Evolutionary conservation across 2,888 invertebrate genomes (phyloP).

Genomic region (Morpho deidamia): DNA sequence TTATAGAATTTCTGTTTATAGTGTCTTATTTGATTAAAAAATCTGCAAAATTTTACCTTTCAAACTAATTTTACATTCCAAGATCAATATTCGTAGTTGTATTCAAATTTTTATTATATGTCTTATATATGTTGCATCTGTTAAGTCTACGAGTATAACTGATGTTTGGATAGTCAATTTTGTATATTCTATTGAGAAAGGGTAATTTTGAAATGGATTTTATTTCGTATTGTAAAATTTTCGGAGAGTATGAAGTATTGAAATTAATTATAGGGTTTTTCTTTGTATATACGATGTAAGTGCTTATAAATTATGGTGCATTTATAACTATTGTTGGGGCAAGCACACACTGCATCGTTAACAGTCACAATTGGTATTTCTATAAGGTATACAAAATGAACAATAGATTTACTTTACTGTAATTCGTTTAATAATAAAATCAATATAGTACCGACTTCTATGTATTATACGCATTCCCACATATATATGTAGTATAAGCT

Average conservation of each 20-base stretch:
- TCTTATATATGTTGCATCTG: conserved; percentile 14
- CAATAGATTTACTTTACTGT: no score
- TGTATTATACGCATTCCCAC: no score
- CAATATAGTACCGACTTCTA: no score
- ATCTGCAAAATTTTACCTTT: not conserved
- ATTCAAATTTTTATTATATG: conserved; percentile 9
- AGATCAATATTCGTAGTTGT: conserved; percentile 6
- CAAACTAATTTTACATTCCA: conserved; percentile 20
- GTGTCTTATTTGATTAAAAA: conserved; percentile 18
- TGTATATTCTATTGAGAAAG: conserved; percentile 4
- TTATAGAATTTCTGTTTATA: conserved; percentile 3
- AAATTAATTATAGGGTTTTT: conserved; percentile 27
- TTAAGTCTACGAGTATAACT: conserved; percentile 9
- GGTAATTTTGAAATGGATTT: not conserved
- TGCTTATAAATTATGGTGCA: conserved; percentile 58
- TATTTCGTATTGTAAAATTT: conserved; percentile 2
- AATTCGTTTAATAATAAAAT: no score
- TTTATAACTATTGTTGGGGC: conserved; percentile 52
- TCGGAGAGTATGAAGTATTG: conserved; percentile 10
- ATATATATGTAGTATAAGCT: no score
- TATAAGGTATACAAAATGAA: not conserved
- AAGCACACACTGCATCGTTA: conserved; percentile 10
- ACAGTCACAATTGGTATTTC: not conserved
- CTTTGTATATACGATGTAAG: conserved; percentile 57
- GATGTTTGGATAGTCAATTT: conserved; percentile 4